These are phyloP conservation scores for Ictalurus punctatus DNA, from an alignment of 2,113 vertebrate genomes.

Conservation along the genomic window DNA sequence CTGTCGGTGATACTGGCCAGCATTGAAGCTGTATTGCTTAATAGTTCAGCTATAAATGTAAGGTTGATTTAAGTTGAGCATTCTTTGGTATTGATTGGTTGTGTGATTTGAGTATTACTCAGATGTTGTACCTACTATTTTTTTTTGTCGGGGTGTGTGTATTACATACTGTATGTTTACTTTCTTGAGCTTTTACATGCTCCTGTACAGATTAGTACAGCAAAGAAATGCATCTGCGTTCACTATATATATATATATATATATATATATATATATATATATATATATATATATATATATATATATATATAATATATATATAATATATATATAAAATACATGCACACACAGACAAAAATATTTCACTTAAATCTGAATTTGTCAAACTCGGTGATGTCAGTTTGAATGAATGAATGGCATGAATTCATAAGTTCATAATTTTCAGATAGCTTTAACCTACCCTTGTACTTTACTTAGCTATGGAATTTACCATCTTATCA, in stretches of 20 bases:
- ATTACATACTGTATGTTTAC: not conserved
- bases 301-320: no score
- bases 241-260: not conserved
- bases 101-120: not conserved
- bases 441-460: not conserved
- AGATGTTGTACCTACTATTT: not conserved
- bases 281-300: no score
- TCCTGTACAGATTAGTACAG: not conserved
- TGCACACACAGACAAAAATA: not conserved
- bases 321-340: no score
- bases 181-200: not conserved
- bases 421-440: not conserved
- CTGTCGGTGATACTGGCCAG: not conserved
- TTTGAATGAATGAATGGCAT: not conserved
- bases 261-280: no score
- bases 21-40: not conserved
- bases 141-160: no score
- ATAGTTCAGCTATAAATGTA: not conserved
- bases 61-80: not conserved
- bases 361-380: not conserved
- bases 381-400: not conserved
- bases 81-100: not conserved
- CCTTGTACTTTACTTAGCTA: not conserved
- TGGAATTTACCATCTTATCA: constrained; percentile 27
- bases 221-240: not conserved